Percentiles rank a stretch among this genome's conserved stretches.
phyloP scores from a whole-genome alignment of 2,113 vertebrate genomes.

The Scalopus aquaticus region DNA sequence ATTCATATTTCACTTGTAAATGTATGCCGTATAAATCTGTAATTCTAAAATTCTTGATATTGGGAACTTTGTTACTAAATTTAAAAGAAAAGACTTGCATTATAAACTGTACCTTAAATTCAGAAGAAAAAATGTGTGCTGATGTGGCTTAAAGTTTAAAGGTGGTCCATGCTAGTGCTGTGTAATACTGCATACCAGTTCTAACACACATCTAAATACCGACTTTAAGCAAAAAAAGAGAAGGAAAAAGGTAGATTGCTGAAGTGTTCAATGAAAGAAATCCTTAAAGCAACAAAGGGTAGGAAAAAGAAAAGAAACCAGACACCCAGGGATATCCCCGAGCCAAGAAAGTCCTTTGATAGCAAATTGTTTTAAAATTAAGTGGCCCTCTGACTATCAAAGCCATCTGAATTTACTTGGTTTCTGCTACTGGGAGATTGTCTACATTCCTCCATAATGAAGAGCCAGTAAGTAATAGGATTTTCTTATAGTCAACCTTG shows the following conservation, averaged over 20 bases:
- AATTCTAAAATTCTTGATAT: constrained; percentile 21
- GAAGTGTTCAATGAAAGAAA: background rate
- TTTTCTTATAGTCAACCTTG: background rate
- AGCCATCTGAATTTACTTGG: background rate
- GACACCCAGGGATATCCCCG: background rate
- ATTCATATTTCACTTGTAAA: constrained; percentile 35
- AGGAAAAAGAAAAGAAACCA: background rate
- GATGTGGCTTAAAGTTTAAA: constrained; percentile 21
- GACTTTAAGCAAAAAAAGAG: background rate
- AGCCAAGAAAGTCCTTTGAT: constrained; percentile 4
- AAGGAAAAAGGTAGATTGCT: background rate
- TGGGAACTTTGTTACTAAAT: background rate
- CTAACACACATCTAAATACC: background rate
- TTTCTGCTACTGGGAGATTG: background rate
- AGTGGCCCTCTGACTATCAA: background rate
- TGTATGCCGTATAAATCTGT: background rate
- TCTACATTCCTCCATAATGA: background rate
- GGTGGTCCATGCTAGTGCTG: background rate
- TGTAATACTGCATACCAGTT: background rate
- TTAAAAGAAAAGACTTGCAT: constrained; percentile 28
- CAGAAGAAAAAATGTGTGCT: background rate
- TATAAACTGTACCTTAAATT: constrained; percentile 46
- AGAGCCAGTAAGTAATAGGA: background rate
- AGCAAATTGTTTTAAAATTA: background rate
- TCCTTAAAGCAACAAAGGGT: constrained; percentile 20